Base-by-base conservation (phyloP, 2,797 vertebrate species). In the Hapalemur alaotrensis region DNA sequence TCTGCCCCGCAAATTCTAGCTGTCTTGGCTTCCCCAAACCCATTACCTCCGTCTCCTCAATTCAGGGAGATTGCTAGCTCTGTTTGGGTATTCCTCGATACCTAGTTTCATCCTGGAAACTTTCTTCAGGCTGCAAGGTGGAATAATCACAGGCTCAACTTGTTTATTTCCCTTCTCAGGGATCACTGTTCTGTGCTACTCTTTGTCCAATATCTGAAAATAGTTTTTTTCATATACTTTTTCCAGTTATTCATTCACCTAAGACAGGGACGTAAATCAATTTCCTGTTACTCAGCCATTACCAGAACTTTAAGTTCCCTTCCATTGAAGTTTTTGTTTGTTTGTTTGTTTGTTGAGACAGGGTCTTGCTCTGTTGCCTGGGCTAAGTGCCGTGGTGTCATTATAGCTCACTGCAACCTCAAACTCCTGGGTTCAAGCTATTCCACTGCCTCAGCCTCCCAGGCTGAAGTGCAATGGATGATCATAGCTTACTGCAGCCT, bases 161-260 rank as follows among this genome's bases (percentile, higher is more conserved):
- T 75, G 46, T 48, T 85, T 73, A 8, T 69, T 86, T 96, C 22
- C 20, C 61, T 89, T 86, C 41, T 91, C n/a, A 38, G 52, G 76
- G 59, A 76, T 91, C 46, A 86, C 59, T 75, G 35, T 80, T 87
- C 69, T 96, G 18, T 93, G 67, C 43, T 86, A 81, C 5, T 69
- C 28, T 80, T 87, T 93, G 63, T 80, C 38, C 25, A 93, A 80
- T n/a, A 54, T 76, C 69, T 78, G 81, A 87, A 94, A 94, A 80
- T 35, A 93, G 70, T 70, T 76, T 86, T 79, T 41, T 84, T 52
- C 43, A 38, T 85, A 80, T 72, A 80, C 52, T 90, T 93, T 80
- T 22, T 73, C n/a, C 48, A 73, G 48, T 48, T 85, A 93, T 50
- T 76, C 63, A 76, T 69, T 46, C 83, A n/a, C 50, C 78, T 91